Evolutionary conservation across 2,113 vertebrate species (phyloP), one percentile per base, ranked within the genome.

Genomic region (Myxocyprinus asiaticus): DNA sequence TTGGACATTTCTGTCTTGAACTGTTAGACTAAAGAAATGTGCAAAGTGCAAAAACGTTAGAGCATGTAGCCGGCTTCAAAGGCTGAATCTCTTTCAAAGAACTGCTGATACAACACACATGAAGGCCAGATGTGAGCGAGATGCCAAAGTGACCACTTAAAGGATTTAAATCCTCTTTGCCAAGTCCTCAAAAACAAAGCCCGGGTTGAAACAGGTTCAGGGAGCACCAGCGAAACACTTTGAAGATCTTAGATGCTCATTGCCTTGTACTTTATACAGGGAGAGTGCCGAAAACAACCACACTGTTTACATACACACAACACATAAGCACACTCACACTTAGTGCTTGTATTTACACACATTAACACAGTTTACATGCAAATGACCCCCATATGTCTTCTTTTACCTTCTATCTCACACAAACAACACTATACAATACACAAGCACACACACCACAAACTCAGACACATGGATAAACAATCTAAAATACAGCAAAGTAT

Each of bases 61-160:
- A 76, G 63, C 82, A 83, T 80, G 85, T 88, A 80, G 84, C 82
- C 63, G 5, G 17, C 86, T 89, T 86, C 88, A 88, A 91, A 92
- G 91, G 43, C 81, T 78, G 11, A 62, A 75, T 71, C 79, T 85
- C 33, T 84, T 88, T 91, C 88, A 92, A 89, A 85, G 82, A 14
- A 64, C 77, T 86, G 83, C 78, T 77, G 76, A 70, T 84, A 67
- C 81, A 69, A 81, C 90, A 90, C 89, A 92, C 90, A n/a, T 58
- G 91, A 90, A 83, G 64, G 78, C 89, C 91, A 93, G 88, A 92
- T 91, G 90, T 88, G 87, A 88, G 50, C 4, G 81, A 55, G 69
- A 48, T 80, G 79, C 82, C 79, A 76, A 82, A 59, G 17, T 88
- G 88, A 88, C 88, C 88, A 89, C 88, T 89, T 87, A 82, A 91